Conservation (phyloP, 1,140 invertebrate species). For the Melitaea cinxia region DNA sequence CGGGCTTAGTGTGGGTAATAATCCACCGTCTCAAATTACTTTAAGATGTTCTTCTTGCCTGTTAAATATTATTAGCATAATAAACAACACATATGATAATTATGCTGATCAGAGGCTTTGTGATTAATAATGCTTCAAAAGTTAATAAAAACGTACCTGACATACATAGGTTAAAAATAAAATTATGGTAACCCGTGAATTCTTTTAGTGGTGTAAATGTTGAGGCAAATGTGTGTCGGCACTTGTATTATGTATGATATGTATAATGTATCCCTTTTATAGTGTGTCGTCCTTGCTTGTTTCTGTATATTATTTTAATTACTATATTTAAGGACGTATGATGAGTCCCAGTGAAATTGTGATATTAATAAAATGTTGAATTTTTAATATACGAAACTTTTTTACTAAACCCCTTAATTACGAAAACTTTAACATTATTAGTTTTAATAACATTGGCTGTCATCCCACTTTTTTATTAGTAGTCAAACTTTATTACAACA, state of each 20-base stretch:
- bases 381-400: conserved; percentile 30
- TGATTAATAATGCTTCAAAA: conserved; percentile 44
- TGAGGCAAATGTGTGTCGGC: conserved; percentile 39
- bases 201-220: conserved; percentile 43
- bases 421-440: not conserved
- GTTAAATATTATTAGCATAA: conserved; percentile 51
- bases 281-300: conserved; percentile 52
- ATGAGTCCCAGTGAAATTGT: conserved; percentile 75
- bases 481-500: not conserved
- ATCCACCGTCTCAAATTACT: conserved; percentile 51
- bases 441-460: too few relatives aligned
- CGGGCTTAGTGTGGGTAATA: conserved; percentile 49
- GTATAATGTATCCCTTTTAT: conserved; percentile 35
- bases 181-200: conserved; percentile 57
- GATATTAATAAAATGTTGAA: conserved; percentile 79
- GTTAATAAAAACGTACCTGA: conserved; percentile 69
- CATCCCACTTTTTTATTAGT: not conserved
- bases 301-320: conserved; percentile 51
- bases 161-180: conserved; percentile 50
- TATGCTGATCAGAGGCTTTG: conserved; percentile 46
- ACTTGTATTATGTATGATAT: conserved; percentile 41
- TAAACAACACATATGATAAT: conserved; percentile 42
- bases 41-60: conserved; percentile 68
- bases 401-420: not conserved
- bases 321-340: conserved; percentile 49